phyloP scores from a whole-genome alignment of 2,888 invertebrate species.

The Perizoma affinitatum region DNA sequence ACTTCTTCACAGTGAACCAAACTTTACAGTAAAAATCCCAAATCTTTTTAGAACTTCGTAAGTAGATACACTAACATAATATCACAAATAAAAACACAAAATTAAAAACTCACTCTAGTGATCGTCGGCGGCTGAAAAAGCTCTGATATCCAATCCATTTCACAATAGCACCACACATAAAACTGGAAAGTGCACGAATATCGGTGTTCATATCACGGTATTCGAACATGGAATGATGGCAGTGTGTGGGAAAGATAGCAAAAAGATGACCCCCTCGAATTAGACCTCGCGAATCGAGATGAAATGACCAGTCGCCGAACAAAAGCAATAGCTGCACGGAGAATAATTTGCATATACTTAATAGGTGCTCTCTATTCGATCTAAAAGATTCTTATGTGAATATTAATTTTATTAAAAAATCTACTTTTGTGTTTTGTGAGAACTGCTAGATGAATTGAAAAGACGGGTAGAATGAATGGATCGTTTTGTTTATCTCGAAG shows the following conservation, averaged over 20 bases:
- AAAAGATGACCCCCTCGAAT: constrained; percentile 73
- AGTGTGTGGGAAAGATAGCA: constrained; percentile 66
- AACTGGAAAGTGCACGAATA: constrained; percentile 30
- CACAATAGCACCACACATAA: constrained; percentile 23
- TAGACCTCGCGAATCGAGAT: constrained; percentile 74
- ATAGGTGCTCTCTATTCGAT: constrained; percentile 43
- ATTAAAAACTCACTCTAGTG: constrained; percentile 62
- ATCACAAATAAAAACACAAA: constrained; percentile 1
- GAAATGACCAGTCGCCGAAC: constrained; percentile 67
- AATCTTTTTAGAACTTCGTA: too few relatives aligned
- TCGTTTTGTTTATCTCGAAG: constrained; percentile 12
- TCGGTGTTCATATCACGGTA: constrained; percentile 69
- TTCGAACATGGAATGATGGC: constrained; percentile 65
- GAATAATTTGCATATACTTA: constrained; percentile 69
- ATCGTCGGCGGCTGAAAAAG: constrained; percentile 74
- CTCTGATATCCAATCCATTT: constrained; percentile 80
- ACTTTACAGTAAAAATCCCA: too few relatives aligned
- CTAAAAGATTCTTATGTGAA: constrained; percentile 53
- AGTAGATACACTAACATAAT: background rate
- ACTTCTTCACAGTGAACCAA: too few relatives aligned
- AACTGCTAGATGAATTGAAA: constrained; percentile 37
- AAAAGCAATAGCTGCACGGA: constrained; percentile 52
- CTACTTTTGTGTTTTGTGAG: constrained; percentile 42
- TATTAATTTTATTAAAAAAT: constrained; percentile 49
- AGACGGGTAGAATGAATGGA: constrained; percentile 17